Percentiles rank a stretch among this genome's conserved stretches.
Conservation (phyloP, 1,140 invertebrate species). For the Drosophila arizonae region DNA sequence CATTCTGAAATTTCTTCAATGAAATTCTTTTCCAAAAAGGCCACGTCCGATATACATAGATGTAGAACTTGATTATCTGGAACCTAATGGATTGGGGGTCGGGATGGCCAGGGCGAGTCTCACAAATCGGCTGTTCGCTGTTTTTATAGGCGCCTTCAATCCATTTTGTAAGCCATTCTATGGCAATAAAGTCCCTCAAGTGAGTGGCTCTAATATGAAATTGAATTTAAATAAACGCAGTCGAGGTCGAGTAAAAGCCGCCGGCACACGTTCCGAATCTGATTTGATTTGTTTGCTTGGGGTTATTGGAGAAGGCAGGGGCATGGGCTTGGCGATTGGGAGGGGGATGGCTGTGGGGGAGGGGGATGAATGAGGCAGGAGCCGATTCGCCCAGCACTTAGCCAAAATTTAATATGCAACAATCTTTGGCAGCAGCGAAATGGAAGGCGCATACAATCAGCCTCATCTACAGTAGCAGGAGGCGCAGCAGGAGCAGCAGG, state of each 20-base stretch:
- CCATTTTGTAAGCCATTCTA: conserved; percentile 74
- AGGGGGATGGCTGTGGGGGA: background rate
- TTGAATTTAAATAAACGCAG: conserved; percentile 81
- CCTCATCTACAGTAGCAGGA: conserved; percentile 46
- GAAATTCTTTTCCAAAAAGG: background rate
- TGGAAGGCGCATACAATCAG: conserved; percentile 49
- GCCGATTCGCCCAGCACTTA: conserved; percentile 65
- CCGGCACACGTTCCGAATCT: conserved; percentile 56
- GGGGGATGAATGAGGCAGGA: background rate
- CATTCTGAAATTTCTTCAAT: background rate
- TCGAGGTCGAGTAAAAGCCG: conserved; percentile 48
- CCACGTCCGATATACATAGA: background rate
- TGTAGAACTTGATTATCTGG: background rate
- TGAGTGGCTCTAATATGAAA: conserved; percentile 76
- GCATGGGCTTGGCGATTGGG: no score
- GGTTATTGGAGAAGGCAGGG: background rate
- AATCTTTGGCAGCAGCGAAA: conserved; percentile 64
- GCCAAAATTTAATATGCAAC: conserved; percentile 75
- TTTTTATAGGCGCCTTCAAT: conserved; percentile 64
- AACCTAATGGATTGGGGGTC: background rate
- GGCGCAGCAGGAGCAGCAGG: conserved; percentile 12
- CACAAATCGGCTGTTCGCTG: conserved; percentile 14
- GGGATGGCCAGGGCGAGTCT: background rate
- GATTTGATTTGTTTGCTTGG: conserved; percentile 73
- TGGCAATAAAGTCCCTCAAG: conserved; percentile 65